These are phyloP conservation scores for Rhabdophis nuchalis DNA, from an alignment of 2,797 vertebrate genomes.

Conservation along the genomic window DNA sequence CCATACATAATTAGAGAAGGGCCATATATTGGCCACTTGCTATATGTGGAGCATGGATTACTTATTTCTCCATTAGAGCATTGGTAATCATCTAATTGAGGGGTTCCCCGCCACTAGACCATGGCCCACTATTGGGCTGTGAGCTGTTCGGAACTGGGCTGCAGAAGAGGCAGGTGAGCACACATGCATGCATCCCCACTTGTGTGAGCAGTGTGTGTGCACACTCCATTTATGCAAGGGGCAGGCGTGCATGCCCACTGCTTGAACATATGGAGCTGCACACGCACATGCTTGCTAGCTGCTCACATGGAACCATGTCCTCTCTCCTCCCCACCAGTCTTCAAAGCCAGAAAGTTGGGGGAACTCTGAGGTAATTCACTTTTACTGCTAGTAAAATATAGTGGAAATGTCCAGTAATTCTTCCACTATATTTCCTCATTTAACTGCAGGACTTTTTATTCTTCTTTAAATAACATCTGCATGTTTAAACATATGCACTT, in stretches of 20 bases:
- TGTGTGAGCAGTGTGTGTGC: neutral
- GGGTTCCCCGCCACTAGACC: rapidly evolving
- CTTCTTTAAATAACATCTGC: neutral
- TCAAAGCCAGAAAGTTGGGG: too few species aligned
- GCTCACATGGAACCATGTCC: neutral
- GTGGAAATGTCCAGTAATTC: neutral
- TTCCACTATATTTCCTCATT: neutral
- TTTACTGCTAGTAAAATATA: neutral
- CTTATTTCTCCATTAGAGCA: neutral
- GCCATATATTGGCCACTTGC: neutral
- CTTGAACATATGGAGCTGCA: neutral
- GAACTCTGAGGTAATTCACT: neutral
- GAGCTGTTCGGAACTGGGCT: neutral
- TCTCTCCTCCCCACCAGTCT: neutral
- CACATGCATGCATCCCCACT: neutral
- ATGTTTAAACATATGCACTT: neutral
- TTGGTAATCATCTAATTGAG: neutral
- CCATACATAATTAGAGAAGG: neutral
- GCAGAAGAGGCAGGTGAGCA: neutral
- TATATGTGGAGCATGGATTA: neutral
- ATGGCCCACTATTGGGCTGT: neutral
- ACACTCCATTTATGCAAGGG: neutral
- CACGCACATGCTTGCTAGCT: neutral
- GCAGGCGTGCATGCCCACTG: neutral
- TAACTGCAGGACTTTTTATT: neutral